These are phyloP conservation scores for Torymus tubicola DNA, from an alignment of 2,888 invertebrate genomes.

Conservation along the genomic window DNA sequence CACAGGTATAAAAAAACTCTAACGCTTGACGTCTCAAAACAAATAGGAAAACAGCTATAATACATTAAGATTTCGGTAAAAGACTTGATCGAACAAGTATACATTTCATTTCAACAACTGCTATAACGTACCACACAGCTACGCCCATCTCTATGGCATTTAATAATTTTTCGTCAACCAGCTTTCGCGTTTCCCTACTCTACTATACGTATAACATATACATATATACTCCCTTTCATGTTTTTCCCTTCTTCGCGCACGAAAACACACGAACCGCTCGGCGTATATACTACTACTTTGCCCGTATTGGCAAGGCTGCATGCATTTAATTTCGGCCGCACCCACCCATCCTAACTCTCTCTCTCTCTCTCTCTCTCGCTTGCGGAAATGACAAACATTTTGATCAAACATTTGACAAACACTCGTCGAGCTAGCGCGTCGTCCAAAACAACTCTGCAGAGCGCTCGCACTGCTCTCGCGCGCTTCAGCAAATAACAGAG, in stretches of 20 bases:
- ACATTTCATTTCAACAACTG: too few species aligned
- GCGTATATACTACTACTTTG: slow-evolving; percentile 16
- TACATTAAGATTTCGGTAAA: too few species aligned
- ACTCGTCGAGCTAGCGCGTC: slow-evolving; percentile 66
- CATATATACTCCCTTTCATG: background rate
- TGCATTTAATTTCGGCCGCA: slow-evolving; percentile 71
- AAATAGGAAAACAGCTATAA: too few species aligned
- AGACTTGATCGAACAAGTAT: too few species aligned
- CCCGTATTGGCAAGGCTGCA: slow-evolving; percentile 65
- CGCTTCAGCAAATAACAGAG: slow-evolving; percentile 69
- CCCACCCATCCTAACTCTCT: slow-evolving; percentile 39
- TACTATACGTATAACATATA: too few species aligned
- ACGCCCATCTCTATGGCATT: too few species aligned
- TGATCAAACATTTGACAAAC: slow-evolving; percentile 75
- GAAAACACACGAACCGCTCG: background rate
- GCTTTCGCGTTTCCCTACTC: background rate
- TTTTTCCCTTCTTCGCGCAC: slow-evolving; percentile 44
- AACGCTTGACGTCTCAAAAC: too few species aligned
- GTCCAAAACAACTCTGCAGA: slow-evolving; percentile 65
- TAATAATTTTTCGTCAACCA: too few species aligned
- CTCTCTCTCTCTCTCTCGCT: slow-evolving; percentile 51
- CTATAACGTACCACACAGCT: too few species aligned
- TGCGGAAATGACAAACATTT: slow-evolving; percentile 72
- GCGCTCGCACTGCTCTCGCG: too few species aligned
- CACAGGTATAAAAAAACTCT: too few species aligned